Evolutionary conservation across 2,888 invertebrate species (phyloP).

Genomic region (Polyommatus icarus): DNA sequence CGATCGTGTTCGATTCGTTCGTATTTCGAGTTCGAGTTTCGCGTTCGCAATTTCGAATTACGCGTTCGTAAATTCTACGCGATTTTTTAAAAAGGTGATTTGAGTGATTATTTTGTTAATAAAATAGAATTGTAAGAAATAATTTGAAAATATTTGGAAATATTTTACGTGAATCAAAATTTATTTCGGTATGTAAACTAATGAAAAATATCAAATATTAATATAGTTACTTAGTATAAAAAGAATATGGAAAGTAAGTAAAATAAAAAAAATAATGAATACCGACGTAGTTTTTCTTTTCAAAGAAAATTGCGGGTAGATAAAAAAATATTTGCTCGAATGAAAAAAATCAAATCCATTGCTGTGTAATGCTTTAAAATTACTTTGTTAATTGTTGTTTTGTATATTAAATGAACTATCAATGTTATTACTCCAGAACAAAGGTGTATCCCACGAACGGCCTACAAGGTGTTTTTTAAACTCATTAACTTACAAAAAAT

Average conservation of each 20-base stretch:
- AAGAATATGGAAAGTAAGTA: background rate
- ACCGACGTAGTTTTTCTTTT: background rate
- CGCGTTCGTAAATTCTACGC: background rate
- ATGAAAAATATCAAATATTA: background rate
- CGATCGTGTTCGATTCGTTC: slow-evolving; percentile 2
- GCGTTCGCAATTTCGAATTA: background rate
- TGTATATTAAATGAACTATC: slow-evolving; percentile 20
- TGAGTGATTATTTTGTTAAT: background rate
- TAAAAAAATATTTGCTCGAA: background rate
- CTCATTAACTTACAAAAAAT: slow-evolving; percentile 1
- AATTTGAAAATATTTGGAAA: background rate
- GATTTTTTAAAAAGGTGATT: background rate
- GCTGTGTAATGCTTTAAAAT: background rate
- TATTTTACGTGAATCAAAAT: background rate
- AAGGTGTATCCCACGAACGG: slow-evolving; percentile 11
- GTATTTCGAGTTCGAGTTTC: background rate
- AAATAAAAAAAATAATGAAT: background rate
- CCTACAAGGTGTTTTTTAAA: background rate
- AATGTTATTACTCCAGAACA: slow-evolving; percentile 17
- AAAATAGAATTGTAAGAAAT: background rate
- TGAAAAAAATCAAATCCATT: too few relatives aligned
- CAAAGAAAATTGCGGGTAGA: background rate
- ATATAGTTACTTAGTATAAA: background rate
- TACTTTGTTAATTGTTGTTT: background rate
- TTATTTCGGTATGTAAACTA: background rate